Base-by-base conservation (phyloP, 2,113 vertebrate genomes). In the Aramus guarauna region DNA sequence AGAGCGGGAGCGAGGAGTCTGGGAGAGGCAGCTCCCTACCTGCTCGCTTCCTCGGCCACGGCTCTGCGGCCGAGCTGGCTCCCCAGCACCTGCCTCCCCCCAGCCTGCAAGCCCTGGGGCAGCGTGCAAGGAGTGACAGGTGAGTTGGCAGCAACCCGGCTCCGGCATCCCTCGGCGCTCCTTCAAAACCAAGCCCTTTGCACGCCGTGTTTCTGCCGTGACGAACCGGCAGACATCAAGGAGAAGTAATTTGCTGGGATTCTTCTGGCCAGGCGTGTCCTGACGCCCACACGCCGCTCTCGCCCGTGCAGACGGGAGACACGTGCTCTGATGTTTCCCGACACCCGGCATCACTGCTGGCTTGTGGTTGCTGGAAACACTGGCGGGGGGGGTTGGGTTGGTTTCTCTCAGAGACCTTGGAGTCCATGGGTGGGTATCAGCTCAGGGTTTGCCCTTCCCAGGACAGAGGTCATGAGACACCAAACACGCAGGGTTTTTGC, bases 211-310 rank as follows among this genome's bases (percentile, higher is more conserved):
- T 97, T 96, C 63, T 94, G 90, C 85, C 15, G 3, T 95, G 96
- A 96, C 45, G n/a, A 96, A 85, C 23, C 29, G 2, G 81, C 93
- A 95, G 90, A 97, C 96, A 92, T 97, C 96, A 97, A 97, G 96
- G 84, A 96, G 94, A 64, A 88, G 85, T 91, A 97, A 97, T 97
- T 96, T 93, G 96, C 96, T 94, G 92, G 81, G 90, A 92, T 96
- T 90, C 94, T 96, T 96, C 93, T 93, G 96, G 96, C 48, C 93
- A 97, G 96, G 96, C 11, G 81, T 93, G 94, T 94, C 93, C 92
- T 1, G 1, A 79, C 81, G 4, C 96, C 96, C 94, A 96, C 95
- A 64, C 15, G 2, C 91, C 0, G 29, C 87, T 85, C 92, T 94
- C 36, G 3, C 84, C 84, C 37, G 36, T 72, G 87, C 1, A 5